These are phyloP conservation scores for Tetramorium bicarinatum DNA, from an alignment of 2,888 invertebrate genomes.

Conservation along the genomic window DNA sequence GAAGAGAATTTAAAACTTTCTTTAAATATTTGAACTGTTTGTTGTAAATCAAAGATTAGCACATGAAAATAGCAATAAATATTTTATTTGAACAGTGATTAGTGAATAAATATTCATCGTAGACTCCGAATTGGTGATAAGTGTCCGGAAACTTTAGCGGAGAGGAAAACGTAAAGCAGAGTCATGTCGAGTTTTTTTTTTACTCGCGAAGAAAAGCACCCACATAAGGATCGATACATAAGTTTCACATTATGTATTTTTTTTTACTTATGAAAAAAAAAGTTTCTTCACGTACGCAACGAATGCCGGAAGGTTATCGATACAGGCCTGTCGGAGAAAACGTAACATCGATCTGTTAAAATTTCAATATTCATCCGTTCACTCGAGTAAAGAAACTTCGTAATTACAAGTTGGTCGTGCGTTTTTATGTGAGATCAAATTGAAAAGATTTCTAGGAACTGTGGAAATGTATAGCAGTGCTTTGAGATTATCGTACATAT, in stretches of 20 bases:
- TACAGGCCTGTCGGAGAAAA: background rate
- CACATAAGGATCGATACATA: background rate
- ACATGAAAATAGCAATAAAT: background rate
- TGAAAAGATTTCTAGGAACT: background rate
- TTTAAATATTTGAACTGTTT: background rate
- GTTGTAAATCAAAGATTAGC: background rate
- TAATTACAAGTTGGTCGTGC: conserved; percentile 8
- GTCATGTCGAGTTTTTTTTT: background rate
- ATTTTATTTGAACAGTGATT: background rate
- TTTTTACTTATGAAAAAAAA: background rate
- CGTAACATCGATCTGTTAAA: conserved; percentile 14
- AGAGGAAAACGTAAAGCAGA: background rate
- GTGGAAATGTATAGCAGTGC: background rate
- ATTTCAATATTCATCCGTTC: conserved; percentile 47
- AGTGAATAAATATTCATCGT: background rate
- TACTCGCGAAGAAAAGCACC: background rate
- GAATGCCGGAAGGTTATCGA: background rate
- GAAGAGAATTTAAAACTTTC: background rate
- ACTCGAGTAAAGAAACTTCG: conserved; percentile 35
- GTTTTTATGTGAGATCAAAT: conserved; percentile 9
- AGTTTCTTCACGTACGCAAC: background rate
- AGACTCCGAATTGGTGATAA: background rate
- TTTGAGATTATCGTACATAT: background rate
- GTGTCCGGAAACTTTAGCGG: background rate
- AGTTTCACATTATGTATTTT: background rate